phyloP scores from a whole-genome alignment of 2,113 vertebrate species.

The Heterotilapia buettikoferi region DNA sequence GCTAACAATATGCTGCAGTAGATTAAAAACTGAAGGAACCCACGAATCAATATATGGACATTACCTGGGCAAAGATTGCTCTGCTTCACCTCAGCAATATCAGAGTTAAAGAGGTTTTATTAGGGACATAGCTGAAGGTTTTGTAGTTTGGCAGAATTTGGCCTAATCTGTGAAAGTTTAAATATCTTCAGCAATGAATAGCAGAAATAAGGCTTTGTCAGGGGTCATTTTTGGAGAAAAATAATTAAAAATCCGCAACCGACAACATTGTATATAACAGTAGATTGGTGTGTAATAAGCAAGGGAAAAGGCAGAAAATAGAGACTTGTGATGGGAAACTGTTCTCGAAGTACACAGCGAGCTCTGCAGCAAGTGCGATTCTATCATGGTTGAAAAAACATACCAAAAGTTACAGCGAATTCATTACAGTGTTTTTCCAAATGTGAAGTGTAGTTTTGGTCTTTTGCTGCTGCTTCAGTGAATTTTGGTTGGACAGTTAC shows the following conservation, averaged over 20 bases:
- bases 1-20: background rate
- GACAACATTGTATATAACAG: too few relatives aligned
- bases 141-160: background rate
- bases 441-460: too few relatives aligned
- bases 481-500: too few relatives aligned
- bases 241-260: background rate
- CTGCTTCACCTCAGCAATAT: background rate
- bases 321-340: background rate
- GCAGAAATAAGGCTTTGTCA: background rate
- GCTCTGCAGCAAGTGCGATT: fast-evolving
- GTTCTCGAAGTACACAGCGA: background rate
- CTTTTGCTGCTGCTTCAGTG: too few relatives aligned
- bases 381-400: background rate
- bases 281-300: background rate
- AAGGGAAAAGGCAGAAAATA: background rate
- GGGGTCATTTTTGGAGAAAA: background rate
- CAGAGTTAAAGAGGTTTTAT: background rate
- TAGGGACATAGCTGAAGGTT: background rate
- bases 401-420: background rate
- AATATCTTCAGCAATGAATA: background rate
- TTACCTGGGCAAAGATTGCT: background rate
- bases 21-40: background rate
- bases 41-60: background rate
- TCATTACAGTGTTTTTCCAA: too few relatives aligned
- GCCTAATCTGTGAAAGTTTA: background rate